Evolutionary conservation across 1,140 invertebrate genomes (phyloP).

Genomic region (Papilio aristodemus): DNA sequence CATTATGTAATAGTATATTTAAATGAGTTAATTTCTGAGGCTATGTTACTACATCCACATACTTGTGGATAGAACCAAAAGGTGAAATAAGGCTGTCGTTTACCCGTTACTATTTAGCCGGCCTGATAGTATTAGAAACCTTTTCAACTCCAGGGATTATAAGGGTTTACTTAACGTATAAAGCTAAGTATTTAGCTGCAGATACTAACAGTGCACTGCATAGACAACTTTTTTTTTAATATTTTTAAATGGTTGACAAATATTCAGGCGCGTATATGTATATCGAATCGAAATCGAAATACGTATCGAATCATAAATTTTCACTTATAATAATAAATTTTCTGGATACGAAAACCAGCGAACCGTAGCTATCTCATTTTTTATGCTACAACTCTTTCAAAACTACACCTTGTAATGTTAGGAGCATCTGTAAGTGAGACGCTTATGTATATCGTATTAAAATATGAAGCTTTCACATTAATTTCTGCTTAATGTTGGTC

Average conservation of each 20-base stretch:
- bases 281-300: no score
- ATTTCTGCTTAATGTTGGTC: no score
- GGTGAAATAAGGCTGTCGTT: constrained; percentile 39
- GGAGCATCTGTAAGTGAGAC: no score
- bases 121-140: constrained; percentile 37
- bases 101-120: constrained; percentile 41
- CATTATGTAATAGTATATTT: no score
- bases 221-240: no score
- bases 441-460: no score
- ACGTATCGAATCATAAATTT: constrained; percentile 8
- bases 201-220: not conserved
- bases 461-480: no score
- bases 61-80: not conserved
- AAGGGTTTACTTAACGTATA: constrained; percentile 25
- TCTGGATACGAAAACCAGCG: not conserved
- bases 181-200: constrained; percentile 15
- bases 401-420: no score
- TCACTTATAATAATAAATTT: not conserved
- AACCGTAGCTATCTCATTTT: not conserved
- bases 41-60: not conserved
- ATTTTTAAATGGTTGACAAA: no score
- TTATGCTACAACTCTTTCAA: no score
- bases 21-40: no score
- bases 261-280: no score
- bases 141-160: constrained; percentile 27